Conservation (phyloP, 2,797 vertebrate species). For the Pempheris klunzingeri region DNA sequence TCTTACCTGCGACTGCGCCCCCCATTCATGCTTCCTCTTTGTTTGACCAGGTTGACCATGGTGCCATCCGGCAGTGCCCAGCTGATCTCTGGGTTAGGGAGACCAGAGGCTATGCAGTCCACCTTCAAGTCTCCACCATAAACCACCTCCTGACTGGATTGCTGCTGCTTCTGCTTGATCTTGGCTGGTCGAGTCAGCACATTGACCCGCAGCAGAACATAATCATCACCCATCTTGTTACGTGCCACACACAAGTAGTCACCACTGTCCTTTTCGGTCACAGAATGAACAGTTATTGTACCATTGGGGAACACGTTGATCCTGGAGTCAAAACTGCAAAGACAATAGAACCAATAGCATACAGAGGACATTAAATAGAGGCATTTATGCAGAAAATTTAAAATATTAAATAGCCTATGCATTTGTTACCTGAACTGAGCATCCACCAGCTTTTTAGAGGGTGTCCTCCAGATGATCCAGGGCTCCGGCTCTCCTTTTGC, state of each 20-base stretch:
- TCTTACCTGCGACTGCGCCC: conserved; percentile 83
- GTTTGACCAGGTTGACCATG: conserved; percentile 89
- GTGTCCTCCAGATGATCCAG: conserved; percentile 92
- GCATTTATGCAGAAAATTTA: not conserved
- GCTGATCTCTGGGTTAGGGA: conserved; percentile 92
- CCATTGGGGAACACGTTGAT: conserved; percentile 91
- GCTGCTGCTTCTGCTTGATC: conserved; percentile 89
- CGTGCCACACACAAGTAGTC: conserved; percentile 94
- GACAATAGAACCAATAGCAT: not conserved
- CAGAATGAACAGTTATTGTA: conserved; percentile 85
- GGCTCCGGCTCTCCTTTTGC: conserved; percentile 91
- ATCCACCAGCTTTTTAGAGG: conserved; percentile 92
- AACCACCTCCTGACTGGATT: conserved; percentile 87
- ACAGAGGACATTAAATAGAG: not conserved
- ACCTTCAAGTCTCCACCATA: conserved; percentile 90
- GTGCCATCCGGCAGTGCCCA: conserved; percentile 95
- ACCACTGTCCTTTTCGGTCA: conserved; percentile 91
- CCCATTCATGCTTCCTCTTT: conserved; percentile 76
- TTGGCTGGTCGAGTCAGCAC: conserved; percentile 92
- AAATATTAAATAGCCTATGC: not conserved
- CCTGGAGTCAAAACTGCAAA: conserved; percentile 87
- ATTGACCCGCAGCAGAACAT: conserved; percentile 85
- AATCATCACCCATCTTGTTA: conserved; percentile 93
- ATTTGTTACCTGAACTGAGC: conserved; percentile 89
- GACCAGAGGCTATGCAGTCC: conserved; percentile 94